Percentiles rank a stretch among this genome's conserved stretches.
Evolutionary conservation across 2,888 invertebrate species (phyloP).

Genomic region (Tenodera sinensis): DNA sequence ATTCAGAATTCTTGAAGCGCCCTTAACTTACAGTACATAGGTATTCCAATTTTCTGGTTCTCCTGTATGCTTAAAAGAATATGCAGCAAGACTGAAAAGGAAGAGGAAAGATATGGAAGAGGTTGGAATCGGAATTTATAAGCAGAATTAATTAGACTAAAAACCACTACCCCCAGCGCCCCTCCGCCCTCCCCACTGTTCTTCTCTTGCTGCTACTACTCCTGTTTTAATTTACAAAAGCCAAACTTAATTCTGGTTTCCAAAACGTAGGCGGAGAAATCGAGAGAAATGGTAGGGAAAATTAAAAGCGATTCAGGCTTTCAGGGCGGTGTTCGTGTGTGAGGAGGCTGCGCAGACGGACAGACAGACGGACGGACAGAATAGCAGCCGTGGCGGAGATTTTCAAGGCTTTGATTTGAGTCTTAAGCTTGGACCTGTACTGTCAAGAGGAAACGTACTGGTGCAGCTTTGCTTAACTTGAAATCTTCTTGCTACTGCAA

Average conservation of each 20-base stretch:
- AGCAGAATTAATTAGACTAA: constrained; percentile 54
- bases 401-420: constrained; percentile 24
- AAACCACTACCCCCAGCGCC: constrained; percentile 46
- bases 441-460: neutral
- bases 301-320: constrained; percentile 50
- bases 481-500: neutral
- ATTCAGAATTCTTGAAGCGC: too few species aligned
- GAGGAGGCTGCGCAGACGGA: neutral
- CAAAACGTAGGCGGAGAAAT: constrained; percentile 39
- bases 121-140: constrained; percentile 50
- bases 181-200: neutral
- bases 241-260: constrained; percentile 54
- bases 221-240: constrained; percentile 54
- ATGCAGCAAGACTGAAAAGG: neutral
- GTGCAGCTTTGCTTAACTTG: neutral
- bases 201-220: constrained; percentile 29
- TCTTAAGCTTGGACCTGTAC: constrained; percentile 24
- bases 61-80: neutral
- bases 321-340: constrained; percentile 32
- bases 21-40: neutral
- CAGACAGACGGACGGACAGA: neutral
- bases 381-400: constrained; percentile 3
- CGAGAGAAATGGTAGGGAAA: constrained; percentile 53
- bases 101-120: constrained; percentile 2
- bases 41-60: neutral